A percentile compares a stretch with the other conserved stretches of the same genome.
These are phyloP conservation scores for Pachliopta kotzebuea DNA, from an alignment of 2,888 invertebrate species.

Conservation along the genomic window DNA sequence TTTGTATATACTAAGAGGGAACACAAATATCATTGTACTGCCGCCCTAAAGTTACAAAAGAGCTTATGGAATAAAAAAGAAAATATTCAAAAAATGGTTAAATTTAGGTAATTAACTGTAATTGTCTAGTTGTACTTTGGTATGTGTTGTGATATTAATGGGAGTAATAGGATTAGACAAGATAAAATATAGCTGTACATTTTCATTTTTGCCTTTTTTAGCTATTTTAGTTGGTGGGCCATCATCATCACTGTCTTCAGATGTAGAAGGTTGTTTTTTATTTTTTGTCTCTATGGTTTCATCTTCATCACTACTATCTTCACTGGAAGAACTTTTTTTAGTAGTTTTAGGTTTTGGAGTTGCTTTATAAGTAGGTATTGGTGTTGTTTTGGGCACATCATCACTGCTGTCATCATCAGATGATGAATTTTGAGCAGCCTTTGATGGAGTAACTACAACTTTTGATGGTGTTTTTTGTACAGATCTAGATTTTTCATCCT, in stretches of 20 bases:
- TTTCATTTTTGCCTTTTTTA: constrained; percentile 39
- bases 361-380: constrained; percentile 42
- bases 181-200: constrained; percentile 40
- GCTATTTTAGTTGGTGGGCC: constrained; percentile 47
- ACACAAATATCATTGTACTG: too few species aligned
- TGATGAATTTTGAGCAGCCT: constrained; percentile 46
- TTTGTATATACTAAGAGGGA: too few species aligned
- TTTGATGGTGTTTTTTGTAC: constrained; percentile 39
- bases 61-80: too few species aligned
- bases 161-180: too few species aligned
- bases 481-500: constrained; percentile 50
- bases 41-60: too few species aligned
- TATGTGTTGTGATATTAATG: too few species aligned
- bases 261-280: constrained; percentile 21
- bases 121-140: too few species aligned
- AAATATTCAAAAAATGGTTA: too few species aligned
- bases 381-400: constrained; percentile 34
- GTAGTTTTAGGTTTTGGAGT: constrained; percentile 39
- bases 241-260: constrained; percentile 43
- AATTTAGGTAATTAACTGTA: too few species aligned
- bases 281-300: constrained; percentile 21
- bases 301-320: constrained; percentile 36
- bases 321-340: constrained; percentile 31
- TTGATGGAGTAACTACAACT: constrained; percentile 35
- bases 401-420: constrained; percentile 53